Evolutionary conservation across 2,888 invertebrate species (phyloP).

Genomic region (Pteria penguin): DNA sequence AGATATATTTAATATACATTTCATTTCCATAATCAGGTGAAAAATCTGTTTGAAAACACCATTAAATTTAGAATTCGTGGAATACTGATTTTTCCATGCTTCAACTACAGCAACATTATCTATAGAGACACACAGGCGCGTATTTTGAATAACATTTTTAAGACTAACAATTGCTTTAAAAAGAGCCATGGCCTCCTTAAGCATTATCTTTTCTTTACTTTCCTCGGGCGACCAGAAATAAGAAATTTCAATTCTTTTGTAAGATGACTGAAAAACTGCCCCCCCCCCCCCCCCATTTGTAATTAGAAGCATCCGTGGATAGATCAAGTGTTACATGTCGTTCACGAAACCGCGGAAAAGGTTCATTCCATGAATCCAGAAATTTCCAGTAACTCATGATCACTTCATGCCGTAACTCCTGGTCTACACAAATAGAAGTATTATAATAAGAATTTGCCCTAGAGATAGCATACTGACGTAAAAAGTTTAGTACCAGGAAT

Average conservation of each 20-base stretch:
- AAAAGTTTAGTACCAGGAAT: neutral
- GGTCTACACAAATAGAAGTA: neutral
- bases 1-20: neutral
- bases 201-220: neutral
- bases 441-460: neutral
- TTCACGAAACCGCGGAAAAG: neutral
- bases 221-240: neutral
- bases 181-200: slow-evolving; percentile 10
- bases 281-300: slow-evolving; percentile 6
- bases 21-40: too few species aligned
- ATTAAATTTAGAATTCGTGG: neutral
- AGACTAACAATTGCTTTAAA: neutral
- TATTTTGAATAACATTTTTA: neutral
- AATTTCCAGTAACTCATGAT: neutral
- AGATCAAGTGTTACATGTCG: neutral
- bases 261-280: neutral
- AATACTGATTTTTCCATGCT: slow-evolving; percentile 17
- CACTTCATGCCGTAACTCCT: neutral
- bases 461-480: neutral
- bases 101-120: slow-evolving; percentile 10
- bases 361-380: neutral
- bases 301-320: neutral
- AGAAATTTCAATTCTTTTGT: neutral
- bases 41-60: neutral
- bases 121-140: neutral